Base-by-base conservation (phyloP, 2,888 invertebrate species). In the Brachyptera risi region DNA sequence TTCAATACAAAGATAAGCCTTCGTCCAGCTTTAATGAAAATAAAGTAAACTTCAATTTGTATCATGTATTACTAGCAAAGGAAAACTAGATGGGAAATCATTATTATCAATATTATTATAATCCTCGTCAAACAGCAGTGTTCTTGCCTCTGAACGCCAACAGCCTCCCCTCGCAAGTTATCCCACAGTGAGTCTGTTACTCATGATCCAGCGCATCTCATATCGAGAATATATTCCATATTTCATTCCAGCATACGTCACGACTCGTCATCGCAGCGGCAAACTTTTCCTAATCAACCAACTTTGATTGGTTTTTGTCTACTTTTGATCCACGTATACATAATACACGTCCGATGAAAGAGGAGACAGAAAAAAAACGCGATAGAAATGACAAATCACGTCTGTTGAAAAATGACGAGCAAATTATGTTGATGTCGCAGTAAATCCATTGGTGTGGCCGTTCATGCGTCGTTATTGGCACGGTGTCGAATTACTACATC, bases 271-370 rank as follows among this genome's bases (percentile, higher is more conserved):
- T 47, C 23, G 5, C 24, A 24, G 47, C 24, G 21, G 9, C 23
- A 47, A 54, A 54, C 35, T 37, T 54, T 54, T 54, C 54, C 9
- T 37, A 54, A 54, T 54, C 54, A 37, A 54, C 54, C 4, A 35
- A 54, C 37, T 54, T 54, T 54, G 54, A 54, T 54, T 54, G 54
- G 54, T 54, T 31, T 54, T 31, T 35, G 54, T 54, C 37, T 54
- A 37, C 35, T 37, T 35, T 35, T 37, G 35, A 35, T 35, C 37
- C 21, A 15, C 35, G 54, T 15, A 13, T 17, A 2, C 9, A 19
- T 24, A 21, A 47, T 24, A 21, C 11, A 21, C 21, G 24, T 47
- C 47, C 24, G 47, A n/a, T n/a, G 47, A 47, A 47, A 47, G 24
- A 47, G 21, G 47, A 47, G 23, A 24, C 21, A 24, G 24, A 24